phyloP scores from a whole-genome alignment of 2,113 vertebrate genomes.

The Macquaria ambigua region DNA sequence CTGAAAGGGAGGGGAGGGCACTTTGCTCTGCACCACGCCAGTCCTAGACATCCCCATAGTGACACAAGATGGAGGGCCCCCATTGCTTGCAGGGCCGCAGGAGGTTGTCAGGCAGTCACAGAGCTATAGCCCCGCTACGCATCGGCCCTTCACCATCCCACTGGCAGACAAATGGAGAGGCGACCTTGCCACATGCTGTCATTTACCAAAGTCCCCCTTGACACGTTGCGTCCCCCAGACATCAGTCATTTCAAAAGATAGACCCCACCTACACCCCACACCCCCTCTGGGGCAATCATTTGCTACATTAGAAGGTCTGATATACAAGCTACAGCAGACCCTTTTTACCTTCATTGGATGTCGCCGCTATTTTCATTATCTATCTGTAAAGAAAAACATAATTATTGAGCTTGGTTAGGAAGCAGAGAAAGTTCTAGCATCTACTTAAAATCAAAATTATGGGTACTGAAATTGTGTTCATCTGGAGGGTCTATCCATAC shows the following conservation, averaged over 20 bases:
- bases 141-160: conserved; percentile 66
- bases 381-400: background rate
- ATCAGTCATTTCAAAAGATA: conserved; percentile 77
- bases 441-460: background rate
- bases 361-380: background rate
- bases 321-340: conserved; percentile 1
- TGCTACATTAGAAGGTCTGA: conserved; percentile 39
- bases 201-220: conserved; percentile 77
- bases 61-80: conserved; percentile 81
- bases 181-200: conserved; percentile 80
- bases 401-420: background rate
- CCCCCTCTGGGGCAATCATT: conserved; percentile 56
- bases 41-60: conserved; percentile 74
- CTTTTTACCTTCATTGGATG: conserved; percentile 39
- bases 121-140: conserved; percentile 71
- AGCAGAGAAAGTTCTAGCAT: background rate
- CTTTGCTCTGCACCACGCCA: conserved; percentile 75
- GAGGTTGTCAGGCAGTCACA: conserved; percentile 79
- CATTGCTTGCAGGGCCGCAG: conserved; percentile 68
- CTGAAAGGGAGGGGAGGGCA: conserved; percentile 73
- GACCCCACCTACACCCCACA: conserved; percentile 51
- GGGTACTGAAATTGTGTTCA: background rate
- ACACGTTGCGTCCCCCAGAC: conserved; percentile 59
- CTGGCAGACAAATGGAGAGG: conserved; percentile 80
- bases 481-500: background rate